These are phyloP conservation scores for Mystacides longicornis DNA, from an alignment of 2,888 invertebrate species.

Conservation along the genomic window DNA sequence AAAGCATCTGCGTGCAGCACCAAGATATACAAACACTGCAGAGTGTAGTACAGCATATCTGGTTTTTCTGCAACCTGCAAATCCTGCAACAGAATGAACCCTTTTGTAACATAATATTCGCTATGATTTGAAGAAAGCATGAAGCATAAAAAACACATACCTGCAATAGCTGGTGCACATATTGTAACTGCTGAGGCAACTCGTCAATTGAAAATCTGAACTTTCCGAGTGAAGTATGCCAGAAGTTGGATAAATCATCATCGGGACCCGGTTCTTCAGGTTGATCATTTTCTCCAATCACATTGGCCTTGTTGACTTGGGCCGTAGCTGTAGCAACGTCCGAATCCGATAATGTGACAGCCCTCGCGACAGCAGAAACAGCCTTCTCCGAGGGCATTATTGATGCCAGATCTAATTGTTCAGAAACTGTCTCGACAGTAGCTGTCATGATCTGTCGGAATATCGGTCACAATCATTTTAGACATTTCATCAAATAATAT, in stretches of 20 bases:
- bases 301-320: slow-evolving; percentile 67
- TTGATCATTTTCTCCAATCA: slow-evolving; percentile 70
- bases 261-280: slow-evolving; percentile 60
- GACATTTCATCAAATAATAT: no score
- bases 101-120: no score
- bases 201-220: slow-evolving; percentile 87
- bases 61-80: slow-evolving; percentile 76
- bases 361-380: slow-evolving; percentile 74
- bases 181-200: slow-evolving; percentile 85
- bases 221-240: slow-evolving; percentile 89
- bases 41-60: slow-evolving; percentile 86
- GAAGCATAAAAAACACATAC: no score
- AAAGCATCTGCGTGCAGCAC: slow-evolving; percentile 92
- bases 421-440: slow-evolving; percentile 89
- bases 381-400: slow-evolving; percentile 71
- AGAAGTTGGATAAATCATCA: slow-evolving; percentile 76
- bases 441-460: slow-evolving; percentile 79
- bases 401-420: slow-evolving; percentile 82
- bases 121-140: no score
- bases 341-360: slow-evolving; percentile 80
- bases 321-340: slow-evolving; percentile 71
- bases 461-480: slow-evolving; percentile 8
- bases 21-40: slow-evolving; percentile 85
- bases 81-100: slow-evolving; percentile 50
- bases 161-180: slow-evolving; percentile 84